Evolutionary conservation across 2,888 invertebrate genomes (phyloP).

Genomic region (Apomyelois bistriatella): DNA sequence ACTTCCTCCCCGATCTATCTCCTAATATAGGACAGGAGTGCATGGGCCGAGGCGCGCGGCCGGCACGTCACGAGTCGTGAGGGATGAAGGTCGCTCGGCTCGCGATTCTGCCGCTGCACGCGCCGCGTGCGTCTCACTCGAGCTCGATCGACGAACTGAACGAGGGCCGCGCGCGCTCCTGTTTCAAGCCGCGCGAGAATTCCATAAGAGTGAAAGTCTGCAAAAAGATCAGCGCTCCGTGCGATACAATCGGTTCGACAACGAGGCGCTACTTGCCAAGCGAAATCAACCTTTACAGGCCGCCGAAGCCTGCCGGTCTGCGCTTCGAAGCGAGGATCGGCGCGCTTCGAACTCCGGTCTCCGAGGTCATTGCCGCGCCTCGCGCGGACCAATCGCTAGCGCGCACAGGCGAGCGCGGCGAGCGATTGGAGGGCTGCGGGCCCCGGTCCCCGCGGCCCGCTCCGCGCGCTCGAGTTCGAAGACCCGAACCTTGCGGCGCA

Average conservation of each 20-base stretch:
- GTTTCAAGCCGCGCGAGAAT: conserved; percentile 60
- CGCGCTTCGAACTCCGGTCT: conserved; percentile 89
- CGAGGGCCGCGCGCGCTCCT: conserved; percentile 68
- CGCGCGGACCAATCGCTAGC: conserved; percentile 69
- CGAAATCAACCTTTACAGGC: conserved; percentile 75
- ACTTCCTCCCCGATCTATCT: conserved; percentile 49
- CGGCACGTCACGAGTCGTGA: conserved; percentile 61
- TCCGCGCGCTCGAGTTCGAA: conserved; percentile 82
- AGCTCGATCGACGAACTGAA: conserved; percentile 81
- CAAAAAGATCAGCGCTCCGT: conserved; percentile 75
- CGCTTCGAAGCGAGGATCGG: conserved; percentile 82
- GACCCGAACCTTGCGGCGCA: conserved; percentile 93
- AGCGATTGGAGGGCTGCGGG: conserved; percentile 64
- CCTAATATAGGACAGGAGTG: conserved; percentile 66
- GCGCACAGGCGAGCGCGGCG: conserved; percentile 68
- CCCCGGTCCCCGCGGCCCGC: conserved; percentile 63
- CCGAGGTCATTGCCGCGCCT: conserved; percentile 91
- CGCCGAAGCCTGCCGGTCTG: conserved; percentile 75
- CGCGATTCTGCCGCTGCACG: conserved; percentile 51
- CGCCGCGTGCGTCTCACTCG: conserved; percentile 71
- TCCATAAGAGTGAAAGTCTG: conserved; percentile 81
- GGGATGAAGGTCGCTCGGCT: conserved; percentile 72
- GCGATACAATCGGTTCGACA: conserved; percentile 76
- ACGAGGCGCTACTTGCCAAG: conserved; percentile 53
- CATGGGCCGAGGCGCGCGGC: conserved; percentile 54